Base-by-base conservation (phyloP, 2,888 invertebrate species). In the Linnaemya vulpina region DNA sequence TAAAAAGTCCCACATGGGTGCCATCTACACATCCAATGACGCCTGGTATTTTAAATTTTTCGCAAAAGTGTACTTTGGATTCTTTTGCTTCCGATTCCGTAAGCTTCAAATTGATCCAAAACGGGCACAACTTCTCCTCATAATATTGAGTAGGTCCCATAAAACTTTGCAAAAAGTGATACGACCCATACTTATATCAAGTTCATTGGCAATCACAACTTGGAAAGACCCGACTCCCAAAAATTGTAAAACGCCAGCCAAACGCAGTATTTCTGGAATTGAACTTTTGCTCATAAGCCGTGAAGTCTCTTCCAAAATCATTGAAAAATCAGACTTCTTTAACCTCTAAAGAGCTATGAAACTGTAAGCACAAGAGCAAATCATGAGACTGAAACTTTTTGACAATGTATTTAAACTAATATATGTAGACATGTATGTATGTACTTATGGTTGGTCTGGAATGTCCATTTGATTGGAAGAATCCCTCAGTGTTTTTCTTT, bases 211-310 rank as follows among this genome's bases (percentile, higher is more conserved):
- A n/a, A 75, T 63, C 40, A 75, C 43, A 53, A 40, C 75, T 51
- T 75, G 63, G 35, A 75, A 75, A 9, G 63, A 63, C 4, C 75
- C 75, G 40, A 62, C 62, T 53, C 51, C 75, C 25, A 63, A 62
- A 40, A 75, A 74, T 63, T 62, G 51, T 62, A 74, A 74, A 38
- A 40, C 63, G 4, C 74, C 25, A 20, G 51, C 22, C 63, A 65
- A 40, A 30, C 75, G 75, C 3, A 75, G 53, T 65, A 75, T 75
- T 74, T 75, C 63, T 51, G 75, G 62, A 40, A 75, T 38, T 11
- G 75, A 75, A 63, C 75, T 75, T 75, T 53, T 63, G 38, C 25
- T 75, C 53, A 55, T 75, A 43, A 40, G 40, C n/a, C n/a, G 35
- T 7, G 38, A 17, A 63, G 53, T 53, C 11, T 8, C 53, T 38